Base-by-base conservation (phyloP, 2,113 vertebrate genomes). In the Eretmochelys imbricata region DNA sequence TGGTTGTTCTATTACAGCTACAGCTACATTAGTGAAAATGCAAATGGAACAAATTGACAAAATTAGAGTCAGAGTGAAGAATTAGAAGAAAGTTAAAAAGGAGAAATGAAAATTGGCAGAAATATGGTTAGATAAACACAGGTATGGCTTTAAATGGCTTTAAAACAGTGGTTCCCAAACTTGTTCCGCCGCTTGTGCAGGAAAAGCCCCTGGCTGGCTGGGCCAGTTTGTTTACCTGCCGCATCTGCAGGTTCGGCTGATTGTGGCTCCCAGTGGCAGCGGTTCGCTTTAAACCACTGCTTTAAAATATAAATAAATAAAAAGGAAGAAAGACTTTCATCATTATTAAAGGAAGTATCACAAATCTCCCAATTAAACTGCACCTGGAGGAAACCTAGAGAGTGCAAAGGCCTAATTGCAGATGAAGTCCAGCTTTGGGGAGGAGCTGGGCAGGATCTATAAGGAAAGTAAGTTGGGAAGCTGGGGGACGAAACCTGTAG, bases 261-360 rank as follows among this genome's bases (percentile, higher is more conserved):
- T 42, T 42, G 42, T 42, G 42, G 42, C 42, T 42, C 42, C 42
- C 42, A 42, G 42, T 42, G 42, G 42, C 42, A 42, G 42, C 5
- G 42, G 42, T 42, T 42, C 42, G 42, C 42, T 42, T 42, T 42
- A 42, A 42, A 42, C 42, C 42, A 5, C 42, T 42, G 16, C 72
- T 38, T 24, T 6, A 57, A 84, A 82, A 0, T n/a, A n/a, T 76
- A 89, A 88, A 3, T 1, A 84, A 57, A 12, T 38, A 84, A 94
- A 89, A 35, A 0, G 49, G 81, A 55, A 27, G 0, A 54, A 65
- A 1, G 42, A 42, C 51, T n/a, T 22, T 53, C 53, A 53, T 53
- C 27, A 87, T 89, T 82, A 2, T 1, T 16, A 8, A 50, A n/a
- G 69, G 80, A 29, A 57, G 0, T 8, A 42, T 5, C 10, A 17